Percentiles rank a stretch among this genome's conserved stretches.
These are phyloP conservation scores for Nyctibius grandis DNA, from an alignment of 2,797 vertebrate species.

Conservation along the genomic window DNA sequence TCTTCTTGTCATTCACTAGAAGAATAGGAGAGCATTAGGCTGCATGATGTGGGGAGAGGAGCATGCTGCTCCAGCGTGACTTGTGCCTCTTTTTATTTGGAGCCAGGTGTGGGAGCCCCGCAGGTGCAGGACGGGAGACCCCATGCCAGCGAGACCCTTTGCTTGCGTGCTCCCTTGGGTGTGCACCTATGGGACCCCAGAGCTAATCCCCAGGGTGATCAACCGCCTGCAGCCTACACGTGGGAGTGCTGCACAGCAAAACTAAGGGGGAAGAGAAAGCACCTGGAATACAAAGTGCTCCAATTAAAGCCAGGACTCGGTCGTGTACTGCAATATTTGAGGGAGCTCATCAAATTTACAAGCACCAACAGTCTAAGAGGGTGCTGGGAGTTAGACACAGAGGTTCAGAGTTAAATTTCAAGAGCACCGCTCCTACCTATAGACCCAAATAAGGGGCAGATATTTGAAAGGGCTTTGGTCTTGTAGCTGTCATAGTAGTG, in stretches of 20 bases:
- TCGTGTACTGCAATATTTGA: background rate
- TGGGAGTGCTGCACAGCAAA: background rate
- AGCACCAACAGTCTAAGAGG: background rate
- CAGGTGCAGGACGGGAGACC: background rate
- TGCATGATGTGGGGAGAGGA: background rate
- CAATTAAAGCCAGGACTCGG: background rate
- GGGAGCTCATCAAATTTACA: background rate
- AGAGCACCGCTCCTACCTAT: background rate
- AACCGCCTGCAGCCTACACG: accelerated
- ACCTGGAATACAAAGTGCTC: background rate
- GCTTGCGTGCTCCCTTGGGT: too few species aligned
- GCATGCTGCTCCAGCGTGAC: accelerated
- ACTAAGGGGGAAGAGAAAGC: background rate
- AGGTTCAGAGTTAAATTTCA: background rate
- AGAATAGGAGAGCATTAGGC: background rate
- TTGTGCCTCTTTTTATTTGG: background rate
- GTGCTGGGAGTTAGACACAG: background rate
- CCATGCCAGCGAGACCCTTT: accelerated
- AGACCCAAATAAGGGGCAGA: background rate
- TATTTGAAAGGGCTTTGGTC: background rate
- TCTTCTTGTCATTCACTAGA: background rate
- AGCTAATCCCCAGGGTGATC: background rate
- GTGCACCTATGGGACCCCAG: background rate
- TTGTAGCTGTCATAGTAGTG: background rate
- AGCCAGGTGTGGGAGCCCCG: background rate